Conservation (phyloP, 2,888 invertebrate species). For the Drosophila affinis region DNA sequence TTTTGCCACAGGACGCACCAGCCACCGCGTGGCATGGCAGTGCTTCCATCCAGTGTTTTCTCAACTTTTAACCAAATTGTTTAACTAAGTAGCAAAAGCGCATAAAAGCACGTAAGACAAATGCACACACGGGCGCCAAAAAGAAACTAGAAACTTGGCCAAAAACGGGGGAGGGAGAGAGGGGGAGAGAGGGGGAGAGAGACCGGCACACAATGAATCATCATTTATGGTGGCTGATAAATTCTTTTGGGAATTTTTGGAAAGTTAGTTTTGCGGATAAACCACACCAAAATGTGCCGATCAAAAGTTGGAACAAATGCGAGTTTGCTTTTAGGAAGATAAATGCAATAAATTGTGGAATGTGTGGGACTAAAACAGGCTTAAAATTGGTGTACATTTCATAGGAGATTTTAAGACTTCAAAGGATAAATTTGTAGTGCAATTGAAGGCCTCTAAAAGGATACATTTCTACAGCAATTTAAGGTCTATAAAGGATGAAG, state of each 20-base stretch:
- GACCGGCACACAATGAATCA: slow-evolving; percentile 17
- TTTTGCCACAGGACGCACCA: slow-evolving; percentile 15
- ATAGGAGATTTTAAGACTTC: neutral
- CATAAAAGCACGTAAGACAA: slow-evolving; percentile 56
- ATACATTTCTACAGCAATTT: too few relatives aligned
- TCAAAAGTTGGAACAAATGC: neutral
- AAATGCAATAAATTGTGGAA: neutral
- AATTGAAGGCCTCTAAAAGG: too few relatives aligned
- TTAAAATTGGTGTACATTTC: neutral
- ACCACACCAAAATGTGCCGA: neutral
- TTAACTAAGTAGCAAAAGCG: slow-evolving; percentile 72
- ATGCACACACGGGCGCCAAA: slow-evolving; percentile 28
- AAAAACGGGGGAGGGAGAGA: slow-evolving; percentile 17
- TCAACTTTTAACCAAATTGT: slow-evolving; percentile 73
- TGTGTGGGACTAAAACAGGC: neutral
- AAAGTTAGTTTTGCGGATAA: neutral
- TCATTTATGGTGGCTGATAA: slow-evolving; percentile 10
- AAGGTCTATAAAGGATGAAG: too few relatives aligned
- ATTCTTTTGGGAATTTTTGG: neutral
- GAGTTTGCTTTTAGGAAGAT: neutral
- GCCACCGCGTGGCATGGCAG: slow-evolving; percentile 24
- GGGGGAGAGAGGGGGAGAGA: slow-evolving; percentile 17
- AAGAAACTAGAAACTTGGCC: slow-evolving; percentile 21
- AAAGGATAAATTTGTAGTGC: too few relatives aligned
- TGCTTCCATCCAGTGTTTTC: slow-evolving; percentile 20